These are phyloP conservation scores for Polyergus mexicanus DNA, from an alignment of 1,140 invertebrate genomes.

Conservation along the genomic window DNA sequence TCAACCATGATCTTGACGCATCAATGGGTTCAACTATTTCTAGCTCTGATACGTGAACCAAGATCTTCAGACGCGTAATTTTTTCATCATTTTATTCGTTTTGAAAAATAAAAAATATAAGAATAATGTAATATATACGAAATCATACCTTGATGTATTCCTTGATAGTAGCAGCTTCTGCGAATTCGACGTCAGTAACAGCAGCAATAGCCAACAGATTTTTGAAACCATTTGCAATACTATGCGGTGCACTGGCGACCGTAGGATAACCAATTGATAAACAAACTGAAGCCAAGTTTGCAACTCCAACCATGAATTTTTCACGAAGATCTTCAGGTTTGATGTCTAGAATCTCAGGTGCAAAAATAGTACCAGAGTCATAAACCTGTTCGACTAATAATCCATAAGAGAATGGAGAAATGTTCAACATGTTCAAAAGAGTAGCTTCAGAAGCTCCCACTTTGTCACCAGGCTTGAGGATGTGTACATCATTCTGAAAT, in stretches of 20 bases:
- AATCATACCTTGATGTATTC: conserved; percentile 93
- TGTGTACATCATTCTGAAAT: conserved; percentile 96
- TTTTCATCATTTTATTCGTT: conserved; percentile 70
- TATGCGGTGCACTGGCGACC: conserved; percentile 98
- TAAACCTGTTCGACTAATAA: conserved; percentile 98
- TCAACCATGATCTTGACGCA: conserved; percentile 71
- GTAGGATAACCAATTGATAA: conserved; percentile 98
- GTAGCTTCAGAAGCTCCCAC: conserved; percentile 99
- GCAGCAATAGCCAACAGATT: conserved; percentile 98
- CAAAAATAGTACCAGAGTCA: conserved; percentile 99
- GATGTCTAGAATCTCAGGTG: conserved; percentile 98
- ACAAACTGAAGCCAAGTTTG: conserved; percentile 97
- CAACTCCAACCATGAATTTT: conserved; percentile 97
- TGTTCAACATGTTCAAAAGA: conserved; percentile 99
- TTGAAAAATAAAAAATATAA: not conserved
- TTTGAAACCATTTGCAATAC: conserved; percentile 99
- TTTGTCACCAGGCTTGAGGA: conserved; percentile 98
- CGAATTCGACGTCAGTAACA: conserved; percentile 97
- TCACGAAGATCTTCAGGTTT: conserved; percentile 97
- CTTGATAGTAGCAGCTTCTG: conserved; percentile 97
- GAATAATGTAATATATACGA: not conserved
- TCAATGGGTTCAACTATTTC: conserved; percentile 85
- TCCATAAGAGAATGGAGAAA: conserved; percentile 99
- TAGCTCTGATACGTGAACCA: conserved; percentile 78
- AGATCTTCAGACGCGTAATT: conserved; percentile 67